phyloP scores from a whole-genome alignment of 1,140 invertebrate species.

The Odontomachus brunneus region DNA sequence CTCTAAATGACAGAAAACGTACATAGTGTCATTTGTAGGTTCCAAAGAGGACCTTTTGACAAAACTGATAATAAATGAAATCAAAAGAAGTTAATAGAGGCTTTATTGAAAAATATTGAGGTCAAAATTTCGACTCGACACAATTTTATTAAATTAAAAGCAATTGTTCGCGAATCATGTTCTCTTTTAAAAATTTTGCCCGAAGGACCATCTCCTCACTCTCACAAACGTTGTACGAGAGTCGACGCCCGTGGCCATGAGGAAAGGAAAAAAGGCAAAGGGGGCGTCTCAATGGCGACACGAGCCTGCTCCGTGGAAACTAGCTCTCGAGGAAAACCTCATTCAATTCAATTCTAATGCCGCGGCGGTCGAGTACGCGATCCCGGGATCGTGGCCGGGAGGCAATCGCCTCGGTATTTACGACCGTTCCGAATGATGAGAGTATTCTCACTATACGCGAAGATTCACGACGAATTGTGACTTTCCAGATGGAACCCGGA shows the following conservation, averaged over 20 bases:
- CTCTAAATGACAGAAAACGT: too few species aligned
- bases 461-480: conserved; percentile 66
- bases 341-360: conserved; percentile 79
- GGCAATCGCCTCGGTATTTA: background rate
- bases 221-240: conserved; percentile 14
- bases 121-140: too few species aligned
- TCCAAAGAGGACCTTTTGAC: too few species aligned
- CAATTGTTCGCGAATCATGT: too few species aligned
- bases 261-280: conserved; percentile 57
- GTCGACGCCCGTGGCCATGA: conserved; percentile 9
- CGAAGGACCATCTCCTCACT: background rate
- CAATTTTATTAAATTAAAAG: too few species aligned
- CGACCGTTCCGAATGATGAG: conserved; percentile 79
- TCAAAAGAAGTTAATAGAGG: too few species aligned
- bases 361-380: conserved; percentile 54
- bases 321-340: conserved; percentile 71
- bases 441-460: conserved; percentile 81
- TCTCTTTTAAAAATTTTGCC: background rate
- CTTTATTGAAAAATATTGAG: too few species aligned
- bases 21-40: too few species aligned
- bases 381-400: conserved; percentile 62
- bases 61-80: too few species aligned
- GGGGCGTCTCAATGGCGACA: conserved; percentile 53
- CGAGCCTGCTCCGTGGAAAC: conserved; percentile 64
- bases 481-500: conserved; percentile 74